Evolutionary conservation across 1,140 invertebrate species (phyloP), one percentile per base, ranked within the genome.

Genomic region (Aphidius gifuensis): DNA sequence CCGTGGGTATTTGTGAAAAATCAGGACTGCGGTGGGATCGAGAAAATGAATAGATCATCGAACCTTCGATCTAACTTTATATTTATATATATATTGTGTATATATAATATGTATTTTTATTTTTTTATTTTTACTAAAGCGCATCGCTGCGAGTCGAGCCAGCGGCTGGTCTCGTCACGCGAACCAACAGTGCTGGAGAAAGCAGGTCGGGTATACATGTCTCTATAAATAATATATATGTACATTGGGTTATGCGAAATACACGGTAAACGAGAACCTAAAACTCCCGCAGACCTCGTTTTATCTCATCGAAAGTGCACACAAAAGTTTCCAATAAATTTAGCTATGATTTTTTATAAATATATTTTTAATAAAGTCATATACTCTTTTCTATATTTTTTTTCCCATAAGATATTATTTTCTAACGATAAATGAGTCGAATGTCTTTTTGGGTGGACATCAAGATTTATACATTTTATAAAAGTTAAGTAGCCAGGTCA

Each of bases 181-280:
- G 55, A 62, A 42, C 44, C n/a, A 23, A 50, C 53, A 49, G 5
- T 47, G 44, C 32, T 44, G 55, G 61, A 62, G 61, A 62, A 62
- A 62, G 61, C 61, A 62, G 61, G 61, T 62, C 61, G 61, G 23
- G 11, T 46, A 39, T 55, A 57, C 45, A 43, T 16, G 43, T 43
- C 49, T 53, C 23, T 23, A 23, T 23, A 23, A 23, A 23, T 23
- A 23, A 23, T 23, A 23, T 23, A 23, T 23, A 23, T 23, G 23
- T 23, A 23, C 23, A 23, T 23, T 53, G 9, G 51, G 51, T 53
- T 53, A 53, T 53, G 5, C 38, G 43, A n/a, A 9, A 6, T 5
- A 9, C 32, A 53, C 4, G 32, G 6, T 9, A 39, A 32, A 32
- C 5, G 38, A 53, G 51, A 9, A 38, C 51, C 51, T 40, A 53